Percentiles rank a stretch among this genome's conserved stretches.
These are phyloP conservation scores for Leuciscus idus DNA, from an alignment of 2,113 vertebrate species.

Conservation along the genomic window DNA sequence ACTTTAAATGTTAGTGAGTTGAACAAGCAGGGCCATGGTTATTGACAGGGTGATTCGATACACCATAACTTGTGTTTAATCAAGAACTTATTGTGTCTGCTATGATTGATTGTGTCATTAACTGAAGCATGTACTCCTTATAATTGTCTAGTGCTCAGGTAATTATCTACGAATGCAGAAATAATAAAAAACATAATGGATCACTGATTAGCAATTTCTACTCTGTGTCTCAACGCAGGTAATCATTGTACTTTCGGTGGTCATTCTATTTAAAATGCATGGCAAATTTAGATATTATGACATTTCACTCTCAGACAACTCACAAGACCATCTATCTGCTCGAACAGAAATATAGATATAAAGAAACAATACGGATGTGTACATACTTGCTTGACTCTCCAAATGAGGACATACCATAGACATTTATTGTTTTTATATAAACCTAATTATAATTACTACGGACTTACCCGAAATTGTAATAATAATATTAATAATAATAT, in stretches of 20 bases:
- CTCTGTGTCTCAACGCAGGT: not conserved
- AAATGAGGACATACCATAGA: not conserved
- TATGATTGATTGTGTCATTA: slow-evolving; percentile 31
- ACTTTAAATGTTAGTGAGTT: not conserved
- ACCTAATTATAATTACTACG: too few relatives aligned
- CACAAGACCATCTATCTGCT: not conserved
- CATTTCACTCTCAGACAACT: not conserved
- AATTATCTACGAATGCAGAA: slow-evolving; percentile 25
- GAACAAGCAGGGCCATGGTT: not conserved
- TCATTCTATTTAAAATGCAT: slow-evolving; percentile 13
- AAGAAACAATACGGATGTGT: not conserved
- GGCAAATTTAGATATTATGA: not conserved
- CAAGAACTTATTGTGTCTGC: not conserved
- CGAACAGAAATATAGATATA: not conserved
- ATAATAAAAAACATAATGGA: slow-evolving; percentile 15
- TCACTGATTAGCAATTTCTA: slow-evolving; percentile 13
- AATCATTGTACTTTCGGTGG: not conserved
- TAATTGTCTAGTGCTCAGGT: slow-evolving; percentile 16
- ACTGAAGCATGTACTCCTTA: not conserved
- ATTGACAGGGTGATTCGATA: not conserved
- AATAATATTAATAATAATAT: too few relatives aligned
- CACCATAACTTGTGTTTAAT: not conserved
- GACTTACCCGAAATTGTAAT: too few relatives aligned
- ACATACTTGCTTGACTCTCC: not conserved
- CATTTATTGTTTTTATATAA: too few relatives aligned